Evolutionary conservation across 1,140 invertebrate species (phyloP), one percentile per base, ranked within the genome.

Genomic region (Drosophila novamexicana): DNA sequence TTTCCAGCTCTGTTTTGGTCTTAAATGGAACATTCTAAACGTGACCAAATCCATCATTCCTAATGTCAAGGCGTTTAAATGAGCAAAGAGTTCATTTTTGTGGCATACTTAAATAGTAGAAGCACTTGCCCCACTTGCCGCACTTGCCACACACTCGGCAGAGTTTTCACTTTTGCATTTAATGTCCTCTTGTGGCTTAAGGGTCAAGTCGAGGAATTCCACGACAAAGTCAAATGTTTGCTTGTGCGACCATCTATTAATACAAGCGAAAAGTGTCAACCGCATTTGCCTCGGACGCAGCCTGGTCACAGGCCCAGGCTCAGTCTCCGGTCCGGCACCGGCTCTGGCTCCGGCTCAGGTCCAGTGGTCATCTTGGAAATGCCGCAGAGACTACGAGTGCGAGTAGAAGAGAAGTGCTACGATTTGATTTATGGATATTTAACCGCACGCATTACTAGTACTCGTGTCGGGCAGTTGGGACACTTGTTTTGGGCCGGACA

Each of bases 361-460:
- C 77, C 73, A 65, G 62, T 82, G 83, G 83, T 88, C 83, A 88
- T 88, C 83, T 88, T 89, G 77, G 69, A 72, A 54, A 49, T 56
- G 62, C 50, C 68, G 42, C 32, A 70, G 40, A 61, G 52, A 74
- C 65, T 52, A 36, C 49, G 45, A 22, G 70, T 44, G 45, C 12
- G 9, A 36, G 16, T 6, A 16, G 45, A 63, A 44, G 63, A 50
- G 65, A 66, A 65, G 66, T 75, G 74, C 59, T 78, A 47, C 68
- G 80, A 90, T 89, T 89, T 89, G 84, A 89, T 89, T 89, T 89
- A 89, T 89, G 84, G 84, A 77, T 88, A 89, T 89, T 89, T 89
- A 89, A 89, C 84, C 84, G 80, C 84, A 89, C 80, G 83, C 84
- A 89, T 89, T 89, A 89, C 84, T 77, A 80, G 74, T 61, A 79